Evolutionary conservation across 2,113 vertebrate species (phyloP).

Genomic region (Cynocephalus volans): DNA sequence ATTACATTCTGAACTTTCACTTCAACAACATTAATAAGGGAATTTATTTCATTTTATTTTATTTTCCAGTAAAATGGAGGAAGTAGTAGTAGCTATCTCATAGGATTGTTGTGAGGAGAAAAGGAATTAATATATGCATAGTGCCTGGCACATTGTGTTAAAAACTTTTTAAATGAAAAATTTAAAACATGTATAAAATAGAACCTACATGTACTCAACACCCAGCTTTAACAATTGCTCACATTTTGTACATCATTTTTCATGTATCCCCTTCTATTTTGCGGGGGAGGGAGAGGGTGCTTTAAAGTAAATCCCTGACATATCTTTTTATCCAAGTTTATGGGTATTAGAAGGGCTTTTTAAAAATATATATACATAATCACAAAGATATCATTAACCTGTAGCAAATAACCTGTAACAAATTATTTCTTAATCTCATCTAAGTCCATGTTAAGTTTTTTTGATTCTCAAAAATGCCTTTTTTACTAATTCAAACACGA

Average conservation of each 20-base stretch:
- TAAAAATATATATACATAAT: not conserved
- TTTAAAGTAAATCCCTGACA: slow-evolving; percentile 37
- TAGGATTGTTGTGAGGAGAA: not conserved
- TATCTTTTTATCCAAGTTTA: not conserved
- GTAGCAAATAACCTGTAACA: slow-evolving; percentile 4
- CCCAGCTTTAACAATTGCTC: not conserved
- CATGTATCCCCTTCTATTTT: not conserved
- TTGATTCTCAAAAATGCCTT: slow-evolving; percentile 42
- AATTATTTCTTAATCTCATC: slow-evolving; percentile 34
- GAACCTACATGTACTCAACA: not conserved
- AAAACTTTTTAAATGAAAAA: slow-evolving; percentile 15
- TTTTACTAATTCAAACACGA: slow-evolving; percentile 41
- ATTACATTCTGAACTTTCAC: slow-evolving; percentile 28
- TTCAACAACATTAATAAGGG: not conserved
- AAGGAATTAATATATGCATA: not conserved
- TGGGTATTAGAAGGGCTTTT: not conserved
- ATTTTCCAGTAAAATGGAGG: not conserved
- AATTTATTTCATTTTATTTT: slow-evolving; percentile 2
- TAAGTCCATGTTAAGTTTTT: not conserved
- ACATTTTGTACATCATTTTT: slow-evolving; percentile 13
- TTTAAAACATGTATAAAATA: not conserved
- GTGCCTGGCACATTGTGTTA: not conserved
- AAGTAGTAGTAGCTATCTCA: not conserved
- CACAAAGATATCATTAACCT: not conserved
- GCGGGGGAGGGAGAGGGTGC: not conserved